A percentile compares a stretch with the other conserved stretches of the same genome.
Conservation (phyloP, 2,888 invertebrate genomes). For the Eutolmus rufibarbis region DNA sequence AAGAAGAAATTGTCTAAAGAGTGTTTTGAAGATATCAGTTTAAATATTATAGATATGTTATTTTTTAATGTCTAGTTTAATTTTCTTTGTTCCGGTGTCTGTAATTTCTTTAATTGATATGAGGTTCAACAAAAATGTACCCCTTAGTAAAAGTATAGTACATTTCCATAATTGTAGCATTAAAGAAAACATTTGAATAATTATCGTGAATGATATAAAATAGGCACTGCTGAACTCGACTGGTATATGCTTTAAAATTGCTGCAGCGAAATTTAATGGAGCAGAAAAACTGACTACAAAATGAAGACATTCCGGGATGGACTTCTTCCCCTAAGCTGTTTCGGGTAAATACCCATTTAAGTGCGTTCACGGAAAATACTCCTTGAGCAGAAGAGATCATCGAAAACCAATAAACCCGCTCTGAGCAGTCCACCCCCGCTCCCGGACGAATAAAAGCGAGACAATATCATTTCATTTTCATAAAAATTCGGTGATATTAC, state of each 20-base stretch:
- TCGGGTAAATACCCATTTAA: neutral
- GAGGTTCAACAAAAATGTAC: too few species aligned
- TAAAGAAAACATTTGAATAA: neutral
- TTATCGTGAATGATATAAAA: neutral
- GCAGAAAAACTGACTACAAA: neutral
- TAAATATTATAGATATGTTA: too few species aligned
- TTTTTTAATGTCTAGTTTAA: too few species aligned
- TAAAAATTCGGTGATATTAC: conserved; percentile 43
- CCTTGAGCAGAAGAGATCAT: conserved; percentile 36
- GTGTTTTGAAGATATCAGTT: too few species aligned
- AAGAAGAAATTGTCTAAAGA: too few species aligned
- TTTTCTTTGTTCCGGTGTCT: too few species aligned
- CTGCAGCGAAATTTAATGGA: neutral
- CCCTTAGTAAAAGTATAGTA: neutral
- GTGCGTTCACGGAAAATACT: neutral
- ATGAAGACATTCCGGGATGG: neutral
- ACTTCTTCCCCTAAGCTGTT: neutral
- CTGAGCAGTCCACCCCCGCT: neutral
- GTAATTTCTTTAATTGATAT: too few species aligned
- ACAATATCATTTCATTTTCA: conserved; percentile 47
- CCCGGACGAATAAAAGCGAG: conserved; percentile 1
- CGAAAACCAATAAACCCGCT: conserved; percentile 45
- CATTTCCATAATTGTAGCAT: neutral
- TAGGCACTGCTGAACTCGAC: neutral
- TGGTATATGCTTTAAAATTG: neutral